A percentile compares a stretch with the other conserved stretches of the same genome.
Evolutionary conservation across 2,797 vertebrate genomes (phyloP).

Genomic region (Buphagus erythrorhynchus): DNA sequence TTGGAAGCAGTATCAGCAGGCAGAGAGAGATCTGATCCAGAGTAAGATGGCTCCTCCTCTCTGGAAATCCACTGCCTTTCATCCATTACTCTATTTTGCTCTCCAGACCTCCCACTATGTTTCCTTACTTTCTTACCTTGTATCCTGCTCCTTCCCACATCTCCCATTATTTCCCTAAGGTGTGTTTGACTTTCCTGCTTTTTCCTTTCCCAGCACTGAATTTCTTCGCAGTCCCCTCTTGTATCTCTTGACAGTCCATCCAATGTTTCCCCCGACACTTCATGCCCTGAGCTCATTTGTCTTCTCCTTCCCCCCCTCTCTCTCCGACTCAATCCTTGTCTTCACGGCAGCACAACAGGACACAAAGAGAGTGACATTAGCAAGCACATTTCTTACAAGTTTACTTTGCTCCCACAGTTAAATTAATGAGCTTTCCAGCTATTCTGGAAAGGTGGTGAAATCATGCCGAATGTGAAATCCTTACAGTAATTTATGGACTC

Average conservation of each 20-base stretch:
- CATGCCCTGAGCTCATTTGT: conserved; percentile 8
- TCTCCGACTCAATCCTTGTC: neutral
- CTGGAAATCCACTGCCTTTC: neutral
- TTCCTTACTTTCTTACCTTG: neutral
- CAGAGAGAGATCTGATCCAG: neutral
- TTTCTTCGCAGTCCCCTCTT: neutral
- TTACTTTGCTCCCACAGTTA: conserved; percentile 19
- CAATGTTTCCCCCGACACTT: neutral
- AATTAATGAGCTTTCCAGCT: neutral
- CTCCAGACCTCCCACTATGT: neutral
- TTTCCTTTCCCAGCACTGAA: neutral
- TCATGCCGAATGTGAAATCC: neutral
- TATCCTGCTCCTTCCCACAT: neutral
- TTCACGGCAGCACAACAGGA: neutral
- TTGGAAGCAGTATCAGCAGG: neutral
- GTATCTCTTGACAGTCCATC: neutral
- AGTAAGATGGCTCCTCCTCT: neutral
- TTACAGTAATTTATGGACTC: neutral
- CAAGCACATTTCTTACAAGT: neutral
- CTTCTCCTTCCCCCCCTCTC: neutral
- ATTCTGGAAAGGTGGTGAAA: conserved; percentile 10
- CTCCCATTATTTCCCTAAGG: neutral
- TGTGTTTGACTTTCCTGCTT: neutral
- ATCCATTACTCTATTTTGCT: neutral
- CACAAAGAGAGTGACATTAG: conserved; percentile 11